Evolutionary conservation across 2,797 vertebrate genomes (phyloP).

Genomic region (Enteromius fasciolatus): DNA sequence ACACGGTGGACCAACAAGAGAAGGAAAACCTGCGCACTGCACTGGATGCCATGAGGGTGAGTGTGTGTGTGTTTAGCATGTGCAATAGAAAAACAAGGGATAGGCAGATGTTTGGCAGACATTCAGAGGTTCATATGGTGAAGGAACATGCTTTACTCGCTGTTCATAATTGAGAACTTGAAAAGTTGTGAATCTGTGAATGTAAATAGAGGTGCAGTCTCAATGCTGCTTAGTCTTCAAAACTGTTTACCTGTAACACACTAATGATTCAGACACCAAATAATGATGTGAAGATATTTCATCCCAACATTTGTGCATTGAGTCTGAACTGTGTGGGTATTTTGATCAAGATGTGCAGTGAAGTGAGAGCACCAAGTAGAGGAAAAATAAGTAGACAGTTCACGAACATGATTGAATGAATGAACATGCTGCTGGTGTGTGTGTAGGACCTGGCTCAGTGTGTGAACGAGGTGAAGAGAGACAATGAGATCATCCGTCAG

Average conservation of each 20-base stretch:
- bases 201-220: neutral
- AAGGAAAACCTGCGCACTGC: conserved; percentile 85
- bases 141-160: neutral
- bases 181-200: neutral
- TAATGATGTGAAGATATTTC: neutral
- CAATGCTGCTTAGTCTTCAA: neutral
- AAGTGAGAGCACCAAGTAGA: neutral
- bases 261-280: neutral
- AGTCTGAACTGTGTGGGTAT: neutral
- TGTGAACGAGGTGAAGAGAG: conserved; percentile 92
- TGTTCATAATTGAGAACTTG: neutral
- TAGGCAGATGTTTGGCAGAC: neutral
- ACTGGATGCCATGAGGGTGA: conserved; percentile 87
- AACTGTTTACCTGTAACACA: neutral
- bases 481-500: conserved; percentile 90
- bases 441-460: conserved; percentile 89
- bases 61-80: conserved; percentile 31
- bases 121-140: neutral
- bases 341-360: neutral
- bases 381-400: neutral
- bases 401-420: neutral
- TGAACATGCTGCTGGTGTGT: conserved; percentile 17
- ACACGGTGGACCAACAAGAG: conserved; percentile 79
- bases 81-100: neutral
- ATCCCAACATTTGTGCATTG: neutral